Evolutionary conservation across 1,140 invertebrate genomes (phyloP).

Genomic region (Drosophila punjabiensis): DNA sequence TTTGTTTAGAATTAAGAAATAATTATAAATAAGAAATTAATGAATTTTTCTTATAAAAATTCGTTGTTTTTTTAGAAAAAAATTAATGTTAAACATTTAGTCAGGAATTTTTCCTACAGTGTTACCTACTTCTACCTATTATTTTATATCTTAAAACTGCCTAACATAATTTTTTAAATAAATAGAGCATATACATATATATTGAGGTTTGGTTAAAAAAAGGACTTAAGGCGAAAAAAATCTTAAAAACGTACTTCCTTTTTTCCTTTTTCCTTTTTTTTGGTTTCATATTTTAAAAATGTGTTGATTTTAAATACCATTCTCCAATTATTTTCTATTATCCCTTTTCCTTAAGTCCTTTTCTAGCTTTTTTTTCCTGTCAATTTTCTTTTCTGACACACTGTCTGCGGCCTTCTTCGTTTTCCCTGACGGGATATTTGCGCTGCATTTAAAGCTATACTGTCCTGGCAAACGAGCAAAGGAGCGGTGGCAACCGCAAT

Average conservation of each 20-base stretch:
- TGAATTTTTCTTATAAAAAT: too few relatives aligned
- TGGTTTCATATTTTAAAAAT: background rate
- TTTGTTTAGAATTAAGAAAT: too few relatives aligned
- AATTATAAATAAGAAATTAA: too few relatives aligned
- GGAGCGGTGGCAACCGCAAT: slow-evolving; percentile 52
- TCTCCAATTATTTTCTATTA: background rate
- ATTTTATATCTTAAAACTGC: too few relatives aligned
- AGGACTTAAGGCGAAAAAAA: background rate
- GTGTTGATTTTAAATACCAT: background rate
- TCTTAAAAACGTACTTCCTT: background rate
- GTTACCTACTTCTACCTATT: too few relatives aligned
- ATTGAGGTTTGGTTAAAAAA: too few relatives aligned
- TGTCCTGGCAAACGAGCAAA: slow-evolving; percentile 15
- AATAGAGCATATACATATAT: too few relatives aligned
- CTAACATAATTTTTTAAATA: too few relatives aligned
- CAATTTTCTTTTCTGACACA: slow-evolving; percentile 7
- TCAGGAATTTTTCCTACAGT: too few relatives aligned
- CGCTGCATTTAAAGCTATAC: slow-evolving; percentile 65
- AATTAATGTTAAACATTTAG: too few relatives aligned
- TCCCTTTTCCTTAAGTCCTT: background rate
- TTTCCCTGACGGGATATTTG: slow-evolving; percentile 49
- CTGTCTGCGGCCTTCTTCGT: slow-evolving; percentile 41
- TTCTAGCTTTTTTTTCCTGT: background rate
- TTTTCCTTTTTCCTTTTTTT: too few relatives aligned
- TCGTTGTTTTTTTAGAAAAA: too few relatives aligned